Percentiles rank a stretch among this genome's conserved stretches.
phyloP scores from a whole-genome alignment of 1,140 invertebrate genomes.

The Aphidius ervi region DNA sequence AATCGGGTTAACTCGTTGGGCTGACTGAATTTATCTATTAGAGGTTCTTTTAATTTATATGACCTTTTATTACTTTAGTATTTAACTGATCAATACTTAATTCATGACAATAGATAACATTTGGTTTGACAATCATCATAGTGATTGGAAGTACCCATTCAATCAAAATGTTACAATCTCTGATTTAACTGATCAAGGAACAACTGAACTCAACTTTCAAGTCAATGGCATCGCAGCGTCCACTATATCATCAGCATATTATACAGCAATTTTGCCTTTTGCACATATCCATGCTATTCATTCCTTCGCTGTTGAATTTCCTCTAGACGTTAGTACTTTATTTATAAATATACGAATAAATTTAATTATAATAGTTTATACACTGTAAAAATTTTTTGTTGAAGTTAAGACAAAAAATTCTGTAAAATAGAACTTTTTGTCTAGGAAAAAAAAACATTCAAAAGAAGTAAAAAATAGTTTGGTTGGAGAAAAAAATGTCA shows the following conservation, averaged over 20 bases:
- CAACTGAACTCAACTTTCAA: slow-evolving; percentile 45
- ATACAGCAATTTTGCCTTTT: slow-evolving; percentile 70
- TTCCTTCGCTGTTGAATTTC: slow-evolving; percentile 68
- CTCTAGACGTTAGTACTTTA: slow-evolving; percentile 60
- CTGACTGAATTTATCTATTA: no score
- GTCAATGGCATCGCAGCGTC: slow-evolving; percentile 46
- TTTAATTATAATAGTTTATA: background rate
- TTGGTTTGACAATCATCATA: slow-evolving; percentile 41
- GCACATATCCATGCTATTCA: slow-evolving; percentile 69
- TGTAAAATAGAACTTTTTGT: no score
- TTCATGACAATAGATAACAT: slow-evolving; percentile 38
- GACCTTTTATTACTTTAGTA: no score
- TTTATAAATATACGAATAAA: background rate
- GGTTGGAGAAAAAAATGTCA: no score
- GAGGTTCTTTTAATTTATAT: no score
- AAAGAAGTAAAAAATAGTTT: no score
- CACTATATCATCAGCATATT: slow-evolving; percentile 56
- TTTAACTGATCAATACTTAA: background rate
- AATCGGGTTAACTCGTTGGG: no score
- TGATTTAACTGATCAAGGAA: slow-evolving; percentile 27
- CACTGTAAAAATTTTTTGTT: no score
- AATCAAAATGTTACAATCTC: slow-evolving; percentile 27
- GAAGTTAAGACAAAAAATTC: no score
- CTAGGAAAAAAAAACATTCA: no score
- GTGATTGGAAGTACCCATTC: no score